Conservation (phyloP, 2,113 vertebrate genomes). For the Axis porcinus region DNA sequence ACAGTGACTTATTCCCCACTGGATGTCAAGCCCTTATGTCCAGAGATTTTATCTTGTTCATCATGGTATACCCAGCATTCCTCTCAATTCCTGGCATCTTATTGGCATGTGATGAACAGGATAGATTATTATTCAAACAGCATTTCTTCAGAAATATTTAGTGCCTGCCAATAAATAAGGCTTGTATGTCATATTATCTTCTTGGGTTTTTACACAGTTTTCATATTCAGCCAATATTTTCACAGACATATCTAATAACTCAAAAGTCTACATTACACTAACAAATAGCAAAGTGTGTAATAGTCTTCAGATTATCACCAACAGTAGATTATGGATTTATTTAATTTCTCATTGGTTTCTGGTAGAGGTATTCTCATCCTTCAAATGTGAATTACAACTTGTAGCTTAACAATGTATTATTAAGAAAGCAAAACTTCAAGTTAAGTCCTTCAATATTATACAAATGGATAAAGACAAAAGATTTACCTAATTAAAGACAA, state of each 20-base stretch:
- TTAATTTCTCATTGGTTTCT: conserved; percentile 21
- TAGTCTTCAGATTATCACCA: background rate
- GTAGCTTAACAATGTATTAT: background rate
- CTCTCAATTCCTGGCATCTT: background rate
- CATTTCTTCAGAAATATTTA: conserved; percentile 7
- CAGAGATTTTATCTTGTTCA: background rate
- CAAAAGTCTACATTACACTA: background rate
- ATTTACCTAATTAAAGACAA: background rate
- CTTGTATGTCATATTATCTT: background rate
- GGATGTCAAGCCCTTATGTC: background rate
- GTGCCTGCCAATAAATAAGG: background rate
- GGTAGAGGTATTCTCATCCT: background rate
- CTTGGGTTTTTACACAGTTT: background rate
- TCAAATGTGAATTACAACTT: background rate
- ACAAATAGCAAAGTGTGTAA: background rate
- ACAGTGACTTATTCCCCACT: background rate
- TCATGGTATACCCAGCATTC: background rate
- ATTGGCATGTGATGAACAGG: background rate
- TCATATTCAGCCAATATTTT: background rate
- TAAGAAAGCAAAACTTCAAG: background rate
- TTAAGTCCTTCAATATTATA: background rate
- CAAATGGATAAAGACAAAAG: background rate
- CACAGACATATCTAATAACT: background rate
- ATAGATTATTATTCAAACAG: background rate
- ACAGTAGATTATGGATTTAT: background rate